Evolutionary conservation across 2,888 invertebrate genomes (phyloP), one percentile per base, ranked within the genome.

Genomic region (Mythimna vitellina): DNA sequence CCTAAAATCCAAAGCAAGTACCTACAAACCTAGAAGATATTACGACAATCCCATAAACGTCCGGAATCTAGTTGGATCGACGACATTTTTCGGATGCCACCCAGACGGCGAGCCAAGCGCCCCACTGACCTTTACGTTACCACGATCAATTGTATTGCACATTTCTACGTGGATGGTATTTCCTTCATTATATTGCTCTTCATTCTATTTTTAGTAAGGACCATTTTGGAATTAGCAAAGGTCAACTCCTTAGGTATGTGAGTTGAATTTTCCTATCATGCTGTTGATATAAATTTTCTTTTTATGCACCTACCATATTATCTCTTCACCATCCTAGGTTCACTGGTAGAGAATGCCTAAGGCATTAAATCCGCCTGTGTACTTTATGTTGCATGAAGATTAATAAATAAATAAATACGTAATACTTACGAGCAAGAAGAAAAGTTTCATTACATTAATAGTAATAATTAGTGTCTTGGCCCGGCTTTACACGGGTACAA

Each of bases 61-160:
- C 9, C 32, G 65, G 65, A 78, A 73, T 78, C 1, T 29, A 69
- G 46, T 49, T 51, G 29, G 29, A 82, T 61, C 32, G 57, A 49
- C 42, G 63, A 49, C 79, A 78, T 78, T 66, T 66, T 73, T 78
- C 29, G 61, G 66, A 82, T 82, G 66, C 64, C 69, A 54, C 49
- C 67, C 62, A 62, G 69, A 69, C 58, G 58, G 29, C 64, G 67
- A 49, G 63, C 67, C 61, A 35, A 65, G 32, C 58, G 65, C 29
- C 74, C 65, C n/a, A 73, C 70, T 80, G 77, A 77, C 85, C 80
- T 83, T 85, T 74, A 42, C 65, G 51, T 60, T 56, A 64, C 65
- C 51, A 56, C 57, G 64, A 42, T 60, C 64, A 67, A 57, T 66
- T 70, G 42, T 49, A 64, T 61, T 46, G 32, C 51, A 53, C 46